A percentile compares a stretch with the other conserved stretches of the same genome.
Evolutionary conservation across 2,888 invertebrate genomes (phyloP).

Genomic region (Galeopsomyia nigrocyanea): DNA sequence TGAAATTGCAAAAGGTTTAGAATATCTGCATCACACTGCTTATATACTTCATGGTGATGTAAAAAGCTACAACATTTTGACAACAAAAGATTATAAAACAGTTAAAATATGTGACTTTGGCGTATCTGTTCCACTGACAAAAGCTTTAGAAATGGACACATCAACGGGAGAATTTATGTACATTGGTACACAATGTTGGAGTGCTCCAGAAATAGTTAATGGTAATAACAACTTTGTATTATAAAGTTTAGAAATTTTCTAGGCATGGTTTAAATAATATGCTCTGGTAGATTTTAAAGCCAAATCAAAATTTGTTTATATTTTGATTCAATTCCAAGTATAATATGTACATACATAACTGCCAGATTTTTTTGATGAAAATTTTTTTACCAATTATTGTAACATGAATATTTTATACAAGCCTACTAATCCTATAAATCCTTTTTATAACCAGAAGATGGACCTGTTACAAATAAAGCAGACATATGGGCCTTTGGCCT

Average conservation of each 20-base stretch:
- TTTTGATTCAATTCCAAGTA: conserved; percentile 2
- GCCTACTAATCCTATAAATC: conserved; percentile 5
- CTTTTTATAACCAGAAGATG: conserved; percentile 60
- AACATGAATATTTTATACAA: not conserved
- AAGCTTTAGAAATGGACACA: conserved; percentile 72
- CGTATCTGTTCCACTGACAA: conserved; percentile 79
- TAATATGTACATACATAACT: conserved; percentile 48
- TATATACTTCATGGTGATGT: conserved; percentile 85
- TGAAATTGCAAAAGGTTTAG: conserved; percentile 79
- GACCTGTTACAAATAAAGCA: conserved; percentile 77
- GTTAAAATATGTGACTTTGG: conserved; percentile 91
- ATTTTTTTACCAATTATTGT: conserved; percentile 2
- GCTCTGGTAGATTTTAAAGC: not conserved
- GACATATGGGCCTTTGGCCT: conserved; percentile 87
- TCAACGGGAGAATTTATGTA: conserved; percentile 73
- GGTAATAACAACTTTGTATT: conserved; percentile 60
- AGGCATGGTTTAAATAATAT: not conserved
- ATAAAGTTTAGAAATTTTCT: conserved; percentile 6
- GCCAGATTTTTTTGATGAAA: conserved; percentile 54
- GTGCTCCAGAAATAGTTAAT: conserved; percentile 81
- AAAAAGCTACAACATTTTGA: conserved; percentile 85
- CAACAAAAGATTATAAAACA: conserved; percentile 80
- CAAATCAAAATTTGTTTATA: conserved; percentile 1
- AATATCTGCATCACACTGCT: conserved; percentile 82
- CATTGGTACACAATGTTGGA: conserved; percentile 84